phyloP scores from a whole-genome alignment of 2,113 vertebrate genomes.

The Redunca redunca region DNA sequence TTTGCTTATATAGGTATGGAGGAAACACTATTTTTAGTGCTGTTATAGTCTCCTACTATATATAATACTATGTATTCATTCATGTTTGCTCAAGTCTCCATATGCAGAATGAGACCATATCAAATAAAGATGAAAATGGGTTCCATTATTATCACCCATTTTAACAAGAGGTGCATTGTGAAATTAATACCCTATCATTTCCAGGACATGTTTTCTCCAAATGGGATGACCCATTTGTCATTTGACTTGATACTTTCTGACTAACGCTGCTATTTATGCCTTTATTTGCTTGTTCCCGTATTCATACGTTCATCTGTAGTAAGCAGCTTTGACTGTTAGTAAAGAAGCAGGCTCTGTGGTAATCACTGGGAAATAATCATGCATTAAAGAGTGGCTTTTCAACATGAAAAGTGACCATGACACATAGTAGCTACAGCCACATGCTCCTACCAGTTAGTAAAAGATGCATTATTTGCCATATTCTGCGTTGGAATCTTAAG shows the following conservation, averaged over 20 bases:
- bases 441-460: not conserved
- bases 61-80: not conserved
- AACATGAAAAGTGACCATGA: not conserved
- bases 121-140: not conserved
- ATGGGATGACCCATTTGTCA: not conserved
- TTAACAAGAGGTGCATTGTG: not conserved
- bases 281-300: not conserved
- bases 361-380: not conserved
- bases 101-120: not conserved
- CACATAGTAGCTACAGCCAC: not conserved
- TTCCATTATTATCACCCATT: not conserved
- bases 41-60: not conserved
- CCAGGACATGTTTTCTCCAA: not conserved
- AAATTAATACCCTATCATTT: not conserved
- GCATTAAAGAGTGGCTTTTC: not conserved
- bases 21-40: not conserved
- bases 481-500: not conserved
- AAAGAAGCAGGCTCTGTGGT: not conserved
- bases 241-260: not conserved
- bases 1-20: not conserved
- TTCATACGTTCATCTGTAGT: not conserved
- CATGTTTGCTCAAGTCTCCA: not conserved
- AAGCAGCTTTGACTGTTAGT: not conserved
- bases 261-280: not conserved
- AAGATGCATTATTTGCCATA: not conserved